Conservation (phyloP, 2,113 vertebrate species). For the Vidua chalybeata region DNA sequence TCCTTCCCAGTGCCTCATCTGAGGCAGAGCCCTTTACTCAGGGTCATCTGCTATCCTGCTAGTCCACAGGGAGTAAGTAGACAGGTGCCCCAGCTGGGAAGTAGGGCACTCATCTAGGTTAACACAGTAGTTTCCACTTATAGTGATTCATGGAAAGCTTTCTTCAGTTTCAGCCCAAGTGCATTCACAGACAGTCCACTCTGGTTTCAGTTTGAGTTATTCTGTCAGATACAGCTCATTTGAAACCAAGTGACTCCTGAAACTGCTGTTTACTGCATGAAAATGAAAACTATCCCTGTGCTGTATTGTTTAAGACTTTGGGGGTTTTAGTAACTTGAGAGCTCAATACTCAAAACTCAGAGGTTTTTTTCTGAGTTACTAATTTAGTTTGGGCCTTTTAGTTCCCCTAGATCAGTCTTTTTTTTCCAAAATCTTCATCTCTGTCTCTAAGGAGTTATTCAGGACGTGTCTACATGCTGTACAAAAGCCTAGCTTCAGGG, state of each 20-base stretch:
- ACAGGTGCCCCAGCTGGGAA: not conserved
- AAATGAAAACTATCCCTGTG: slow-evolving; percentile 17
- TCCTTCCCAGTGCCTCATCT: not conserved
- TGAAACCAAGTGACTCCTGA: slow-evolving; percentile 20
- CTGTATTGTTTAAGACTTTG: not conserved
- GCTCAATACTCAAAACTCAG: not conserved
- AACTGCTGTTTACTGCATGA: slow-evolving; percentile 25
- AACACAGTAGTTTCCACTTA: not conserved
- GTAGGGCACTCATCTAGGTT: slow-evolving; percentile 8
- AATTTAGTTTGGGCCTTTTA: not conserved
- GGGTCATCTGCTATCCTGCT: not conserved
- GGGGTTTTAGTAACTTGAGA: not conserved
- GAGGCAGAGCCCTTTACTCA: not conserved
- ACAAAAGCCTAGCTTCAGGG: not conserved
- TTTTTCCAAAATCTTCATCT: not conserved
- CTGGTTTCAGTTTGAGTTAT: slow-evolving; percentile 41
- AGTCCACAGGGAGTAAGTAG: not conserved
- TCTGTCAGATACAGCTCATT: not conserved
- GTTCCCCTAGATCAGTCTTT: not conserved
- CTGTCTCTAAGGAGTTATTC: not conserved
- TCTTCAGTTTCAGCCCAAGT: slow-evolving; percentile 46
- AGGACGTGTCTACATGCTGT: not conserved
- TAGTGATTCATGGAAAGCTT: slow-evolving; percentile 28
- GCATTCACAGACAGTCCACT: not conserved
- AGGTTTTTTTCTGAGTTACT: not conserved